These are phyloP conservation scores for Serinus canaria DNA, from an alignment of 2,113 vertebrate genomes.

Conservation along the genomic window DNA sequence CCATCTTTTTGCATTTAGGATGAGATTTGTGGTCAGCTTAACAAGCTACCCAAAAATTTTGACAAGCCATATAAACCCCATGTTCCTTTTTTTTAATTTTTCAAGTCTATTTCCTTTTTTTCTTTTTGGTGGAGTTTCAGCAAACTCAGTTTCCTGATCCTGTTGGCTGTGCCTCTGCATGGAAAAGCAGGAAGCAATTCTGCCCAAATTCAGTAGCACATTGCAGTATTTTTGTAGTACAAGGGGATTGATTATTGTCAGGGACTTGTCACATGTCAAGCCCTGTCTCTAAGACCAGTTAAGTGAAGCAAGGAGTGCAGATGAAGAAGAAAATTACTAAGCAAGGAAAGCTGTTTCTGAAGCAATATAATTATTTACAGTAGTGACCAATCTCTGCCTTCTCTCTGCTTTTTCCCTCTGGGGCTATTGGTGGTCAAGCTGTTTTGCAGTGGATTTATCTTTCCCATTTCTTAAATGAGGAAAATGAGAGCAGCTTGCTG, in stretches of 20 bases:
- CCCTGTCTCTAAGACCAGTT: neutral
- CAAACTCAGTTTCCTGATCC: neutral
- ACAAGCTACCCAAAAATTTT: neutral
- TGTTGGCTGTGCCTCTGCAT: rapidly evolving
- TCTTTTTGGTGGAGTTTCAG: neutral
- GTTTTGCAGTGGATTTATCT: conserved; percentile 30
- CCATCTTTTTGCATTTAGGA: neutral
- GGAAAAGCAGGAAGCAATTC: neutral
- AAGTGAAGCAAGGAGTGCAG: neutral
- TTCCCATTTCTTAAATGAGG: neutral
- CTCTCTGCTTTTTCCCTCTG: neutral
- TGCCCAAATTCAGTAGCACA: neutral
- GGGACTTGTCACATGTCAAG: neutral
- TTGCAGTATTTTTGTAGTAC: neutral
- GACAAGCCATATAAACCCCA: neutral
- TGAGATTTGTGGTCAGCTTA: neutral
- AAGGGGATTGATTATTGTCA: neutral
- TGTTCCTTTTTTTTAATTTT: no score
- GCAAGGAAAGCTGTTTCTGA: neutral
- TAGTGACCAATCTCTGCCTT: neutral
- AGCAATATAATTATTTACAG: neutral
- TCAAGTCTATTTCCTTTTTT: rapidly evolving
- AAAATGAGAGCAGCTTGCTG: neutral
- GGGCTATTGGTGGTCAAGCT: neutral
- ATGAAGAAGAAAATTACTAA: neutral